phyloP scores from a whole-genome alignment of 1,140 invertebrate species.

The Drosophila auraria region DNA sequence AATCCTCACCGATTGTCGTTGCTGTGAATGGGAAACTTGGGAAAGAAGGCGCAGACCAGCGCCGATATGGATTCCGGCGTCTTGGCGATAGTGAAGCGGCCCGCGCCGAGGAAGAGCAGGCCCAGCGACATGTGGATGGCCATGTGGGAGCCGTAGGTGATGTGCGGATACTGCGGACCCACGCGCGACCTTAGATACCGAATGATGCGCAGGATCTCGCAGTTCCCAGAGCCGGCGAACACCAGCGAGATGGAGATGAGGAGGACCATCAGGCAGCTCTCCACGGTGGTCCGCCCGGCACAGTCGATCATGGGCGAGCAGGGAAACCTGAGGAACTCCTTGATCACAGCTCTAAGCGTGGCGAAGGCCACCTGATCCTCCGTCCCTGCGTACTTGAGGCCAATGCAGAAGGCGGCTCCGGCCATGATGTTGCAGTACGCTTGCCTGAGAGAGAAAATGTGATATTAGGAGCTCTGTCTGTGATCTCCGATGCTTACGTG shows the following conservation, averaged over 20 bases:
- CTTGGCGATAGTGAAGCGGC: conserved; percentile 94
- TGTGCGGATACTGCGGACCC: conserved; percentile 88
- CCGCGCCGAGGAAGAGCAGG: conserved; percentile 96
- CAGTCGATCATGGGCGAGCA: conserved; percentile 91
- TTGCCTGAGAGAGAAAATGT: conserved; percentile 88
- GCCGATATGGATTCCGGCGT: conserved; percentile 94
- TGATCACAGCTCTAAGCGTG: conserved; percentile 86
- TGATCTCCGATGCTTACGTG: conserved; percentile 88
- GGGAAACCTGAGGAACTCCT: conserved; percentile 85
- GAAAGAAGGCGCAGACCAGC: conserved; percentile 96
- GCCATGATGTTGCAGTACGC: conserved; percentile 98
- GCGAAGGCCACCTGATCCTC: conserved; percentile 93
- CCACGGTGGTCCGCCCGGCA: conserved; percentile 95
- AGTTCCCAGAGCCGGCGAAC: conserved; percentile 96
- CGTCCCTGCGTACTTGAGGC: conserved; percentile 96
- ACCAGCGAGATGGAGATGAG: conserved; percentile 88
- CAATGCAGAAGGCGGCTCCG: conserved; percentile 97
- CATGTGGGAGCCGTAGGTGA: conserved; percentile 96
- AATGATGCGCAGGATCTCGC: conserved; percentile 94
- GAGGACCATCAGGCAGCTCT: conserved; percentile 94
- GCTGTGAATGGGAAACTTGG: conserved; percentile 98
- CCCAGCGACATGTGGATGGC: conserved; percentile 97
- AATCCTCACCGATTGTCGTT: conserved; percentile 92
- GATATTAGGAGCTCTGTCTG: background rate
- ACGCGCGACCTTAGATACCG: conserved; percentile 92